Percentiles rank a stretch among this genome's conserved stretches.
These are phyloP conservation scores for Prorops nasuta DNA, from an alignment of 1,140 invertebrate genomes.

Conservation along the genomic window DNA sequence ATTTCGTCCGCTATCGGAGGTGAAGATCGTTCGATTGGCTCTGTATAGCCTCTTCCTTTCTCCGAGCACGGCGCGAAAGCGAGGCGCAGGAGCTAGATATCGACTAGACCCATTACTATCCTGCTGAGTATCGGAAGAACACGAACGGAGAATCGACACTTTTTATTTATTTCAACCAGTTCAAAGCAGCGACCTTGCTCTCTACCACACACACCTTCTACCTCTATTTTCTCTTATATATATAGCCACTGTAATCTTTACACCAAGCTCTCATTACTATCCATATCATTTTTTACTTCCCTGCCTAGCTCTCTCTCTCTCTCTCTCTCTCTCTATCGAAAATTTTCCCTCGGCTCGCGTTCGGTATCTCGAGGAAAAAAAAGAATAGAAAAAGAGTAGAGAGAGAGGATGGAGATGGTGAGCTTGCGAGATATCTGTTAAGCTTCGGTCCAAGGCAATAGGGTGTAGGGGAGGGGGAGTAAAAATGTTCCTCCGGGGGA, in stretches of 20 bases:
- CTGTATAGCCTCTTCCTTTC: constrained; percentile 1
- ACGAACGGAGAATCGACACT: constrained; percentile 1
- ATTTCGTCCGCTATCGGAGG: constrained; percentile 10
- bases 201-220: too few relatives aligned
- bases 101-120: constrained; percentile 21
- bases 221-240: too few relatives aligned
- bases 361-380: too few relatives aligned
- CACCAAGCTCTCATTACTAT: constrained; percentile 12
- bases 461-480: too few relatives aligned
- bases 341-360: too few relatives aligned
- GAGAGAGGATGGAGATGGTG: too few relatives aligned
- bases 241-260: constrained; percentile 20
- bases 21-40: constrained; percentile 14
- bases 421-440: too few relatives aligned
- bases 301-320: constrained; percentile 4
- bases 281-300: not conserved
- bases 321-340: constrained; percentile 2
- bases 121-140: constrained; percentile 5
- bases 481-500: too few relatives aligned
- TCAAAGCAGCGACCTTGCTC: constrained; percentile 3
- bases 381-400: too few relatives aligned
- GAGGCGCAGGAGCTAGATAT: constrained; percentile 7
- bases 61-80: not conserved
- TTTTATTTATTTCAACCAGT: constrained; percentile 22
- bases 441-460: too few relatives aligned